These are phyloP conservation scores for Oxycera nigricornis DNA, from an alignment of 2,888 invertebrate species.

Conservation along the genomic window DNA sequence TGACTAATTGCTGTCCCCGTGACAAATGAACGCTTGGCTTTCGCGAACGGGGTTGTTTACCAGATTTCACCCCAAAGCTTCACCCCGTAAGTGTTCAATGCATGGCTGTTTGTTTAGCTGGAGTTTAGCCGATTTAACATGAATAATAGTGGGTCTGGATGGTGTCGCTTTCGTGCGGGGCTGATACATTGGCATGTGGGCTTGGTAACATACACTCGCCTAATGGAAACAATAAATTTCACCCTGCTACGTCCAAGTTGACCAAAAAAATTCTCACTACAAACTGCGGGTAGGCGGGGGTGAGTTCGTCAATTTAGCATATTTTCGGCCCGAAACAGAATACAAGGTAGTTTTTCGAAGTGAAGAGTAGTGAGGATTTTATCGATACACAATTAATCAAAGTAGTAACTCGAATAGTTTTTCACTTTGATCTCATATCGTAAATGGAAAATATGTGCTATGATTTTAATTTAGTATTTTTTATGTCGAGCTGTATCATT, in stretches of 20 bases:
- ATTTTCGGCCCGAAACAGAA: not conserved
- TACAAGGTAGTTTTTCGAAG: not conserved
- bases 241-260: not conserved
- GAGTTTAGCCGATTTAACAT: slow-evolving; percentile 22
- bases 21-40: slow-evolving; percentile 18
- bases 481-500: no score
- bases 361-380: not conserved
- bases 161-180: not conserved
- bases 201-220: not conserved
- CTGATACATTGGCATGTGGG: slow-evolving; percentile 9
- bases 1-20: slow-evolving; percentile 16
- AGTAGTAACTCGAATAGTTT: not conserved
- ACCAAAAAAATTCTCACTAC: not conserved
- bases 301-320: not conserved
- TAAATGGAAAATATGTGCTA: no score
- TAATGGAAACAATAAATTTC: slow-evolving; percentile 16
- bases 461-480: no score
- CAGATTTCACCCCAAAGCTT: slow-evolving; percentile 18
- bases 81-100: slow-evolving; percentile 19
- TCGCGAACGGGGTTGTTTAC: slow-evolving; percentile 24
- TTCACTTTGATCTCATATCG: no score
- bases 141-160: slow-evolving; percentile 22
- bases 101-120: slow-evolving; percentile 24
- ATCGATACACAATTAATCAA: not conserved
- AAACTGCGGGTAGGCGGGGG: not conserved